Evolutionary conservation across 2,113 vertebrate genomes (phyloP).

Genomic region (Fukomys damarensis): DNA sequence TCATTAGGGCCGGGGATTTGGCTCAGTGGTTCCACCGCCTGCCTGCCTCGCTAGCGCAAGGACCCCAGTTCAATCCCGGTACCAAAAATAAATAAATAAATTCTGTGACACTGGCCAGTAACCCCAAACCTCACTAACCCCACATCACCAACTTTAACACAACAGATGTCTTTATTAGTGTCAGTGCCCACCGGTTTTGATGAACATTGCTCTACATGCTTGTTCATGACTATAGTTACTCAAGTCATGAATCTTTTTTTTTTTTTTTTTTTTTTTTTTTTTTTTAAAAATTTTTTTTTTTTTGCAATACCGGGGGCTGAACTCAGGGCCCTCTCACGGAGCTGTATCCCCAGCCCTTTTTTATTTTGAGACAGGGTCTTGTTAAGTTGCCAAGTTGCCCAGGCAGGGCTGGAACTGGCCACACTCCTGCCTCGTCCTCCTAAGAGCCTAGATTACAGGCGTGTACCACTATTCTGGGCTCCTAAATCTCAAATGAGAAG

Average conservation of each 20-base stretch:
- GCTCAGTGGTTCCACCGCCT: no score
- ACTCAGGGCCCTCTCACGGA: not conserved
- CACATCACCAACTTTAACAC: not conserved
- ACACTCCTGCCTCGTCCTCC: not conserved
- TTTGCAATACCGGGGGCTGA: not conserved
- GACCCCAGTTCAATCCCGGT: no score
- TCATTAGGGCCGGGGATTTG: no score
- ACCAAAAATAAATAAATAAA: no score
- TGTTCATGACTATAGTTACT: not conserved
- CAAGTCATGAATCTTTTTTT: not conserved
- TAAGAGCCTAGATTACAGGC: not conserved
- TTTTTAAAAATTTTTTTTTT: not conserved
- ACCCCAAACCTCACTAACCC: not conserved
- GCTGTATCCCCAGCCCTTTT: not conserved
- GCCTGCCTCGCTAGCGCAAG: no score
- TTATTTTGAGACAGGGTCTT: not conserved
- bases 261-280: no score
- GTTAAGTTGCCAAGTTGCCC: not conserved
- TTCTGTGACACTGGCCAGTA: fast-evolving
- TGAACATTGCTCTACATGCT: fast-evolving
- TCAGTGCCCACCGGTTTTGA: not conserved
- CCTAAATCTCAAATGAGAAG: not conserved
- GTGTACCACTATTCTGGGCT: not conserved
- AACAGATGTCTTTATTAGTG: not conserved
- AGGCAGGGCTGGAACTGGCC: not conserved